Base-by-base conservation (phyloP, 2,888 invertebrate species). In the Microplitis manilae region DNA sequence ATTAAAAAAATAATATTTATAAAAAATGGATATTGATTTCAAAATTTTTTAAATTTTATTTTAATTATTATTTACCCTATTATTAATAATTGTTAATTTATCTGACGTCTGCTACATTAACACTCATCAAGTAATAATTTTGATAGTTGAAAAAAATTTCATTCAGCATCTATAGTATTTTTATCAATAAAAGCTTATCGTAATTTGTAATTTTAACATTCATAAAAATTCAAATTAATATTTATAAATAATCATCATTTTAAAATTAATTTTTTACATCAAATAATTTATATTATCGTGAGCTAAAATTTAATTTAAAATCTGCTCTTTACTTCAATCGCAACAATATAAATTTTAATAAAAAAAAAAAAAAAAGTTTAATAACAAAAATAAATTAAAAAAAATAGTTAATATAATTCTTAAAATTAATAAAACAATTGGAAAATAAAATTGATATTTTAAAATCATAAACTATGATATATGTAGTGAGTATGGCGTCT, bases 401-500 rank as follows among this genome's bases (percentile, higher is more conserved):
- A 77, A 65, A 76, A 70, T 68, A 64, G 20, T 59, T 50, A 20
- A 75, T 50, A 38, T 78, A 77, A 38, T 69, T 39, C 62, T 62
- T 64, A 62, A 73, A 60, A 72, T 38, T 9, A 60, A 64, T 13
- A 38, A 70, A 13, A 17, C 20, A 72, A 68, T 38, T n/a, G 68
- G 71, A 72, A 70, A 75, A 68, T 30, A 30, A 65, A 68, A 75
- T 15, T 69, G 41, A 75, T 39, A 77, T 79, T 79, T 76, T 80
- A 77, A 81, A 79, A 83, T 81, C 79, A 78, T 79, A 79, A 82
- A 80, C 82, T 86, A 81, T 86, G 84, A 85, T 84, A 87, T 79
- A 81, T 86, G 88, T 91, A 91, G 91, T 91, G 90, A 88, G 90
- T 90, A 90, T 90, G 90, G 89, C 90, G 89, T 89, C 90, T 89